Evolutionary conservation across 2,797 vertebrate genomes (phyloP).

Genomic region (Poliocrania exsul): DNA sequence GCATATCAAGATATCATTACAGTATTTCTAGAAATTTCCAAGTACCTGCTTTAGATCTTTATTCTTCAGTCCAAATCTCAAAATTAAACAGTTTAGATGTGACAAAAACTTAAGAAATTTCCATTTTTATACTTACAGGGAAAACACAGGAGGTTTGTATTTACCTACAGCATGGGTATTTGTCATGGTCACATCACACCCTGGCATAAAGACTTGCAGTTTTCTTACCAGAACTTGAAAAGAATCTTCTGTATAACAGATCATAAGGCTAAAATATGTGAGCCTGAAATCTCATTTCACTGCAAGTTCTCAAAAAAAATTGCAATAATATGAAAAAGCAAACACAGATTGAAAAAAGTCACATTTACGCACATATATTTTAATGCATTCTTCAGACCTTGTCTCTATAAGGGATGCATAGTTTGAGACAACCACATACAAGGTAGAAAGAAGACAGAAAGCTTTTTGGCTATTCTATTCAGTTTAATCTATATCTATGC

Average conservation of each 20-base stretch:
- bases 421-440: not conserved
- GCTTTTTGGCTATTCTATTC: not conserved
- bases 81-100: not conserved
- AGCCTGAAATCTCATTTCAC: not conserved
- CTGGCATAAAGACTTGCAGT: not conserved
- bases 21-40: not conserved
- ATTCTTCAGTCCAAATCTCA: not conserved
- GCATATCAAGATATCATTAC: not conserved
- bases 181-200: not conserved
- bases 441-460: not conserved
- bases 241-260: not conserved
- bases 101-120: not conserved
- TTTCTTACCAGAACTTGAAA: not conserved
- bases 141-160: not conserved
- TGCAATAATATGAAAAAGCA: not conserved
- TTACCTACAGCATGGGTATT: not conserved
- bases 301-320: not conserved
- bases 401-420: not conserved
- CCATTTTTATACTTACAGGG: not conserved
- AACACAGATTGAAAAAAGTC: not conserved
- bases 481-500: not conserved
- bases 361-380: not conserved
- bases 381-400: not conserved
- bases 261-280: not conserved
- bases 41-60: not conserved